phyloP scores from a whole-genome alignment of 2,797 vertebrate genomes.

The Myoxocephalus aenaeus region DNA sequence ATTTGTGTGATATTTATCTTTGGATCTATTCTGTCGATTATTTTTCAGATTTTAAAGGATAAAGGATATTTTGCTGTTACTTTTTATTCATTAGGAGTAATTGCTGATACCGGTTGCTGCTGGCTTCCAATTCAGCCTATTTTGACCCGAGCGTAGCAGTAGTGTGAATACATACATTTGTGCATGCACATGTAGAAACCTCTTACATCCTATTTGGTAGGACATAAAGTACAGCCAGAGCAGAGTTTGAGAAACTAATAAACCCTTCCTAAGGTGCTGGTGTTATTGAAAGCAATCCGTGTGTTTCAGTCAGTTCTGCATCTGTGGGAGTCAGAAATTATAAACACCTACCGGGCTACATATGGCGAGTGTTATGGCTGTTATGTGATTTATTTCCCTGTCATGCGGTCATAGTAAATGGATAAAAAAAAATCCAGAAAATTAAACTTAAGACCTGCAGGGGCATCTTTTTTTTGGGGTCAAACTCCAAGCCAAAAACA shows the following conservation, averaged over 20 bases:
- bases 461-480: slow-evolving; percentile 27
- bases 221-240: slow-evolving; percentile 5
- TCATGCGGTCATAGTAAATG: slow-evolving; percentile 38
- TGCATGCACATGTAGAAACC: background rate
- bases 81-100: background rate
- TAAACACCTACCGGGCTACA: slow-evolving; percentile 31
- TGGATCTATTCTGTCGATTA: background rate
- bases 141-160: background rate
- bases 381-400: slow-evolving; percentile 50
- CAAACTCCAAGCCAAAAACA: slow-evolving; percentile 32
- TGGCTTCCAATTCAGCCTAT: background rate
- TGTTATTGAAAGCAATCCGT: slow-evolving; percentile 20
- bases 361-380: slow-evolving; percentile 35
- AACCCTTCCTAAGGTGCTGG: slow-evolving; percentile 16
- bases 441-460: slow-evolving; percentile 58
- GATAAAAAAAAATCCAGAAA: slow-evolving; percentile 56
- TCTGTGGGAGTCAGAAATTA: slow-evolving; percentile 44
- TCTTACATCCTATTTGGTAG: slow-evolving; percentile 10
- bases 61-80: background rate
- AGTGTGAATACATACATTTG: background rate
- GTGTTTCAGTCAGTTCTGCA: slow-evolving; percentile 21
- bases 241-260: background rate
- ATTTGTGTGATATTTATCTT: background rate
- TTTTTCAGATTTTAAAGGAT: background rate
- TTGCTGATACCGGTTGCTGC: background rate